Conservation (phyloP, 2,797 vertebrate genomes). For the Chaetodon trifasciatus region DNA sequence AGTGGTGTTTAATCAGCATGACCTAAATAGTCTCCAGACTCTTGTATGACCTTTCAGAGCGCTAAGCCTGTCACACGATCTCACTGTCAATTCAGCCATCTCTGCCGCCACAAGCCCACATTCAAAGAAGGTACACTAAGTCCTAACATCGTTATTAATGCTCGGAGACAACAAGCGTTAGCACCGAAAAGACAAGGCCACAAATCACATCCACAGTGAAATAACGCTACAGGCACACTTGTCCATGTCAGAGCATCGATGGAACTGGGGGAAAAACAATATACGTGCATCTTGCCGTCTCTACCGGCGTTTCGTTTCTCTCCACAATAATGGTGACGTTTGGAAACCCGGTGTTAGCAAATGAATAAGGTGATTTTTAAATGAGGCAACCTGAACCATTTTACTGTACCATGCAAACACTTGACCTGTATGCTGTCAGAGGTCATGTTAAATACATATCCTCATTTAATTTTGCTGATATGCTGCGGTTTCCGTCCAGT, state of each 20-base stretch:
- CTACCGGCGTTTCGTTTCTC: slow-evolving; percentile 15
- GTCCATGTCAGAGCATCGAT: background rate
- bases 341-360: background rate
- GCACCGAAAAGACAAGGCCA: background rate
- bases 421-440: background rate
- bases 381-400: background rate
- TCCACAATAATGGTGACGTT: slow-evolving; percentile 9
- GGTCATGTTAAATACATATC: background rate
- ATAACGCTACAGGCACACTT: background rate
- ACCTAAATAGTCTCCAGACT: slow-evolving; percentile 58
- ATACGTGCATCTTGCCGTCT: background rate
- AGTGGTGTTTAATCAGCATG: slow-evolving; percentile 54
- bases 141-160: background rate
- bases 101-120: slow-evolving; percentile 19
- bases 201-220: background rate
- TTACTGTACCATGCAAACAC: background rate
- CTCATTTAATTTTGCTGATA: background rate
- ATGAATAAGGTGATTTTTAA: background rate
- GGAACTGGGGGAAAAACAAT: background rate
- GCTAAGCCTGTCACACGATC: slow-evolving; percentile 31
- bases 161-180: too few species aligned
- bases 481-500: background rate
- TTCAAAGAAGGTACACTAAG: slow-evolving; percentile 23
- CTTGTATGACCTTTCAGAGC: slow-evolving; percentile 54
- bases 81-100: slow-evolving; percentile 9